These are phyloP conservation scores for Xenopus tropicalis DNA, from an alignment of 2,113 vertebrate genomes.

Conservation along the genomic window UCB_Xtro_10.0 CM004444.2:60696501-60697000, in stretches of 20 bases:
- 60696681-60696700: constrained; percentile 33
- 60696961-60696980: constrained; percentile 27
- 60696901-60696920: constrained; percentile 55
- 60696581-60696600: too few relatives aligned
- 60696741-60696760: constrained; percentile 58
- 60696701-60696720: constrained; percentile 58
- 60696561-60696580: too few relatives aligned
- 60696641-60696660: too few relatives aligned
- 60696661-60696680: neutral
- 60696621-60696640: too few relatives aligned
- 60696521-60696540: too few relatives aligned
- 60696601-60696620: too few relatives aligned
- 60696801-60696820: constrained; percentile 58
- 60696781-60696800: constrained; percentile 60
- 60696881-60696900: constrained; percentile 59
- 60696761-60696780: constrained; percentile 62
- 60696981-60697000: constrained; percentile 30
- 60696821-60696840: constrained; percentile 58
- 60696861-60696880: constrained; percentile 58
- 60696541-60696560: too few relatives aligned
- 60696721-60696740: constrained; percentile 65
- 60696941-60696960: constrained; percentile 46
- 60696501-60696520: too few relatives aligned
- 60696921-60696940: constrained; percentile 42
- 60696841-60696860: constrained; percentile 55